Conservation (phyloP, 2,888 invertebrate genomes). For the Entomobrya proxima region DNA sequence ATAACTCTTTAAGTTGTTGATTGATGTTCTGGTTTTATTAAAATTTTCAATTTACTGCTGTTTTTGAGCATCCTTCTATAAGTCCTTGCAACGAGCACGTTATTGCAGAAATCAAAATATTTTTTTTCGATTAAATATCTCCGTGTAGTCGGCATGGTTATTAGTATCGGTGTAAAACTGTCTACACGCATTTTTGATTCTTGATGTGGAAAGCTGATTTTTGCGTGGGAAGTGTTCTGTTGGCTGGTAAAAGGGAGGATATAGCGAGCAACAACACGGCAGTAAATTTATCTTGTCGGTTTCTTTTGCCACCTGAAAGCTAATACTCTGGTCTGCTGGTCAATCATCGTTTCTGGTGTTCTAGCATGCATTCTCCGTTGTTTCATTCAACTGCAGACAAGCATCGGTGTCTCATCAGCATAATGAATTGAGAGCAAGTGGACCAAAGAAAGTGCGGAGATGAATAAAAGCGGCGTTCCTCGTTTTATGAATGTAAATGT, state of each 20-base stretch:
- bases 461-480: constrained; percentile 53
- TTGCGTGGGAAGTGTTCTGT: constrained; percentile 46
- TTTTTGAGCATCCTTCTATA: background rate
- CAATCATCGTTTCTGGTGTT: constrained; percentile 15
- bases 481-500: constrained; percentile 65
- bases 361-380: background rate
- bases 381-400: background rate
- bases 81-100: background rate
- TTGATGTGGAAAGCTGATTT: background rate
- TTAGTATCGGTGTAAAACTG: background rate
- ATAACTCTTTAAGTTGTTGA: constrained; percentile 32
- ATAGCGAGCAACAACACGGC: background rate
- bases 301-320: constrained; percentile 38
- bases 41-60: constrained; percentile 26
- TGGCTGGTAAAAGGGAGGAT: background rate
- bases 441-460: constrained; percentile 19
- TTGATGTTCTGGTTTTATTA: constrained; percentile 57
- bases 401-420: constrained; percentile 22
- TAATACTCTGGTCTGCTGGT: constrained; percentile 28
- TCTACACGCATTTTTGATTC: background rate
- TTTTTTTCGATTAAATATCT: constrained; percentile 37
- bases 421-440: constrained; percentile 54
- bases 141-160: background rate
- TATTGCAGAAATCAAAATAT: constrained; percentile 28
- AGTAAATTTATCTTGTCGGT: constrained; percentile 41